Base-by-base conservation (phyloP, 1,140 invertebrate species). In the Battus philenor region DNA sequence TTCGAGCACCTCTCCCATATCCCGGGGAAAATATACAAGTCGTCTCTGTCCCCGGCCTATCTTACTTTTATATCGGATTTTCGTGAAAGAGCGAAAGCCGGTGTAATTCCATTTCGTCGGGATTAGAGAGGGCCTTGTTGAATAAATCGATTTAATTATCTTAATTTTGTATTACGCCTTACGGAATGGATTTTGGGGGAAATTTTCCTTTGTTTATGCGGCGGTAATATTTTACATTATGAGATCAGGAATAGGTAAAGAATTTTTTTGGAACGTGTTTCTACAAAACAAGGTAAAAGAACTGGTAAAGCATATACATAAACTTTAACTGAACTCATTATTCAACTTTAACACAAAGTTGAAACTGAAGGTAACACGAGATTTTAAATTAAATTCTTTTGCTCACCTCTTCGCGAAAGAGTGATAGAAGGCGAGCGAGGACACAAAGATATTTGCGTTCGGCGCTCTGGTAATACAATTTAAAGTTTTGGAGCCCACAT, bases 401-500 rank as follows among this genome's bases (percentile, higher is more conserved):
- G 20, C 47, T 15, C 49, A 51, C 36, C 43, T 33, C 18, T 41
- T 50, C 48, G 45, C 44, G 39, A 47, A 59, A 64, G 64, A 68
- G 51, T 56, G 59, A 68, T 60, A 45, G 48, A 51, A 54, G 33
- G 47, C 39, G 47, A 36, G 48, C n/a, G 48, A 30, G 54, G n/a
- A 47, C 50, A 52, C 43, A 47, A 61, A 72, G 64, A 71, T 73
- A 71, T 78, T 68, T 66, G 54, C 56, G 61, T 69, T 61, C 54
- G 60, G 39, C 55, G 44, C 54, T 52, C 50, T 68, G 59, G 68
- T 73, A 82, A 81, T 78, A 76, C 71, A 83, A 81, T 81, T 83
- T 79, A 83, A 81, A 81, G 71, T 78, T 80, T 81, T 68, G 63
- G 59, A 74, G 63, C 66, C 68, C 73, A 84, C 74, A 84, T 78